Percentiles rank a stretch among this genome's conserved stretches.
Conservation (phyloP, 2,797 vertebrate genomes). For the Antrozous pallidus region DNA sequence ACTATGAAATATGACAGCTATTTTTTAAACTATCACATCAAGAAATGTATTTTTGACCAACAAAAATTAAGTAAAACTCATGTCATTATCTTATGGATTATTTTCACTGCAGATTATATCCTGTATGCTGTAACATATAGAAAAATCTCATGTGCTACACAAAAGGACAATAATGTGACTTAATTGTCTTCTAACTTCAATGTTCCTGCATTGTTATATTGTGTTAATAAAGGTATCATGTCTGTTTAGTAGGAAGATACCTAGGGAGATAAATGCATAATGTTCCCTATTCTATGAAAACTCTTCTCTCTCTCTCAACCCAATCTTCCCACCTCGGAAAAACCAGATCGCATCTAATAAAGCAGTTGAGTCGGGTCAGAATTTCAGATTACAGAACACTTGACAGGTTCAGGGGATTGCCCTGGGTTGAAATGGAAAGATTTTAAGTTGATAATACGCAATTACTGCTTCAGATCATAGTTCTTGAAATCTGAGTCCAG, state of each 20-base stretch:
- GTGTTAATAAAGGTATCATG: neutral
- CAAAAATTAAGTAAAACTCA: conserved; percentile 4
- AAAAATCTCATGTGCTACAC: neutral
- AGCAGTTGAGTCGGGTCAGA: neutral
- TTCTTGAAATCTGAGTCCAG: neutral
- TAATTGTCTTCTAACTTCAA: neutral
- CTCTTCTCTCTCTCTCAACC: neutral
- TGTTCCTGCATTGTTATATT: neutral
- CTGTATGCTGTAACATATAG: neutral
- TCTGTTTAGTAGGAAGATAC: neutral
- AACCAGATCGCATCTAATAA: neutral
- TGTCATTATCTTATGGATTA: neutral
- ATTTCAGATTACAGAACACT: neutral
- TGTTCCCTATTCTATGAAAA: neutral
- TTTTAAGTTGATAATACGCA: neutral
- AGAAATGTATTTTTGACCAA: neutral
- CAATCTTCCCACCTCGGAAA: neutral
- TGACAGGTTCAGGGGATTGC: neutral
- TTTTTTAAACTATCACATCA: neutral
- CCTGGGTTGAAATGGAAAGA: neutral
- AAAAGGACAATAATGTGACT: neutral
- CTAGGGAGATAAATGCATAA: neutral
- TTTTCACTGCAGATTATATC: neutral
- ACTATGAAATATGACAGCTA: neutral
- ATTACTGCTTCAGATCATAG: neutral